Conservation (phyloP, 2,113 vertebrate genomes). For the Trochalopteron elliotii region DNA sequence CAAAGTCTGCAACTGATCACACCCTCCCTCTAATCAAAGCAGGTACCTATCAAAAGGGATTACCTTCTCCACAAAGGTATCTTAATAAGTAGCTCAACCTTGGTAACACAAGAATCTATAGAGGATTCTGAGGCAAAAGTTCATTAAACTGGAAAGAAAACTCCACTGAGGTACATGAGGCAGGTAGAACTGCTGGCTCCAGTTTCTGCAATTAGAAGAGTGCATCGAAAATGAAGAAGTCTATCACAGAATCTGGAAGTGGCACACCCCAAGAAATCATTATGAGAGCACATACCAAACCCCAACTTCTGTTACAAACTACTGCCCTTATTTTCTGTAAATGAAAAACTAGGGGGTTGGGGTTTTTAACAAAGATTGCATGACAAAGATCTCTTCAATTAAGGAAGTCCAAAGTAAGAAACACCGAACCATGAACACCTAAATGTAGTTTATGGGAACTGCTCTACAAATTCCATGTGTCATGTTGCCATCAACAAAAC, state of each 20-base stretch:
- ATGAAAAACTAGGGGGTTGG: neutral
- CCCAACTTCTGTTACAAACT: neutral
- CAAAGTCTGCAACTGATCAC: neutral
- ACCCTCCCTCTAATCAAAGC: neutral
- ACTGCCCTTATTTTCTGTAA: neutral
- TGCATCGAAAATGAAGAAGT: neutral
- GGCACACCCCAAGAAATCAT: neutral
- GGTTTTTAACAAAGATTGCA: neutral
- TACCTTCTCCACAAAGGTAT: neutral
- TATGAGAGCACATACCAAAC: neutral
- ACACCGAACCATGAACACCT: neutral
- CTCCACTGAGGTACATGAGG: neutral
- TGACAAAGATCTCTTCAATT: neutral
- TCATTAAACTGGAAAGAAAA: neutral
- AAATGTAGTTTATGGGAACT: neutral
- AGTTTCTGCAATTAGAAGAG: neutral
- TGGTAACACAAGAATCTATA: neutral
- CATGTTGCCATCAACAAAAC: neutral
- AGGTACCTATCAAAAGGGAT: neutral
- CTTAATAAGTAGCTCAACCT: neutral
- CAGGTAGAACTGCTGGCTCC: neutral
- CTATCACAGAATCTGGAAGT: neutral
- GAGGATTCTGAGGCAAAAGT: neutral
- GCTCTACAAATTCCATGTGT: neutral
- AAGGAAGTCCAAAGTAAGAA: neutral